Evolutionary conservation across 2,888 invertebrate species (phyloP).

Genomic region (Eretmocerus hayati): DNA sequence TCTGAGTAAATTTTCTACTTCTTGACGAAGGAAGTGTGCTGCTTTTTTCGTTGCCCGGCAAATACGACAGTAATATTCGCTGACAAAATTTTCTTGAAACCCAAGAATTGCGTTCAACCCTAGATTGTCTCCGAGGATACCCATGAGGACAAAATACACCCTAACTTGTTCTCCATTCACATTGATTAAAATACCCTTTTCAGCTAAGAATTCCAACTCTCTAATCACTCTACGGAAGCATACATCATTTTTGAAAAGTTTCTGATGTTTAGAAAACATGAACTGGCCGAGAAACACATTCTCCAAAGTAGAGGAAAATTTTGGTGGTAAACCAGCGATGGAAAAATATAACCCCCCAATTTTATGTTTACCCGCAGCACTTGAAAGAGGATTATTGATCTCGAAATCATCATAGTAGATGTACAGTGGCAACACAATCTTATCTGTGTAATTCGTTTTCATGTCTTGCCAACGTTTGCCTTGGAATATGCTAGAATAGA

Average conservation of each 20-base stretch:
- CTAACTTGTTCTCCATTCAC: background rate
- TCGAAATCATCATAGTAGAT: slow-evolving; percentile 17
- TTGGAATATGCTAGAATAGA: slow-evolving; percentile 13
- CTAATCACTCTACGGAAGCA: background rate
- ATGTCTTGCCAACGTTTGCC: slow-evolving; percentile 9
- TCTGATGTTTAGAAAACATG: background rate
- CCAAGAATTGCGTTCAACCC: background rate
- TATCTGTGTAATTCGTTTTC: slow-evolving; percentile 1
- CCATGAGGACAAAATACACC: background rate
- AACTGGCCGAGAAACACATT: slow-evolving; percentile 13
- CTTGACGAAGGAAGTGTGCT: background rate
- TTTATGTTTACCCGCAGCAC: slow-evolving; percentile 11
- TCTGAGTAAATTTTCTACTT: background rate
- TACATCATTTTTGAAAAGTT: background rate
- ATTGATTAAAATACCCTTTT: background rate
- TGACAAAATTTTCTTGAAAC: background rate
- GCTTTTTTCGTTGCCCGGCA: background rate
- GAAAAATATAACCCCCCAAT: slow-evolving; percentile 16
- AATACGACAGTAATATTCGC: background rate
- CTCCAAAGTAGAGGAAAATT: slow-evolving; percentile 11
- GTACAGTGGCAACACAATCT: slow-evolving; percentile 14
- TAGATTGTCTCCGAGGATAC: background rate
- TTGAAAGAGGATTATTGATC: slow-evolving; percentile 10
- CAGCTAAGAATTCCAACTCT: background rate
- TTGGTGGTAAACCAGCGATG: slow-evolving; percentile 9